Evolutionary conservation across 2,797 vertebrate species (phyloP), one percentile per base, ranked within the genome.

Genomic region (Natrix natrix): DNA sequence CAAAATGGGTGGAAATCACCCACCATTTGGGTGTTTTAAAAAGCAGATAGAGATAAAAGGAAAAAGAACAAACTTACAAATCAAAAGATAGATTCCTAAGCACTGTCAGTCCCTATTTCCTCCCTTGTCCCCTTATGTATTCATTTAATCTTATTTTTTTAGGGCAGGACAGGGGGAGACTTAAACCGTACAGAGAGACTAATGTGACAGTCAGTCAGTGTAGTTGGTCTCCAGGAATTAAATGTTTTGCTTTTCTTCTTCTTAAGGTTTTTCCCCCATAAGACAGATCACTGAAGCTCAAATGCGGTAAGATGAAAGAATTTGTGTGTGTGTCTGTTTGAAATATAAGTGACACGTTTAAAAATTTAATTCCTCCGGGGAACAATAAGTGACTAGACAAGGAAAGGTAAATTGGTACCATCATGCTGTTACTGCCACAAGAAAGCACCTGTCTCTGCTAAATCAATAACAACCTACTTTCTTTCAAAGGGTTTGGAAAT

Each of bases 211-310:
- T 94, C 93, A 43, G 92, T 93, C 92, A 43, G 59, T 88, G 16
- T 24, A 93, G 94, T 74, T 92, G 95, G 91, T 2, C 87, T 88
- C 61, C 60, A 92, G 20, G 52, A 90, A 57, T 3, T 93, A 89
- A 91, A 17, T 89, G 91, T 91, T 95, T 54, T 59, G 87, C 57
- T 94, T 57, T 54, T 92, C 91, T 32, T 20, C 57, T 86, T 55
- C 1, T 54, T 4, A 3, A 0, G 14, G 26, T 48, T 57, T 92
- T 22, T 0, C 26, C 89, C 28, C 69, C 93, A 55, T 5, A 89
- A 93, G 94, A 94, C 28, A 87, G 69, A 94, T 94, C 54, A n/a
- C 83, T 63, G 88, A 86, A 94, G 89, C 83, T 20, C 74, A 55
- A 55, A n/a, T 1, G 22, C 7, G 1, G 32, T 87, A 93, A 93